Base-by-base conservation (phyloP, 92 coral and sea anemone genomes). In the Parazoanthus darwini region DNA sequence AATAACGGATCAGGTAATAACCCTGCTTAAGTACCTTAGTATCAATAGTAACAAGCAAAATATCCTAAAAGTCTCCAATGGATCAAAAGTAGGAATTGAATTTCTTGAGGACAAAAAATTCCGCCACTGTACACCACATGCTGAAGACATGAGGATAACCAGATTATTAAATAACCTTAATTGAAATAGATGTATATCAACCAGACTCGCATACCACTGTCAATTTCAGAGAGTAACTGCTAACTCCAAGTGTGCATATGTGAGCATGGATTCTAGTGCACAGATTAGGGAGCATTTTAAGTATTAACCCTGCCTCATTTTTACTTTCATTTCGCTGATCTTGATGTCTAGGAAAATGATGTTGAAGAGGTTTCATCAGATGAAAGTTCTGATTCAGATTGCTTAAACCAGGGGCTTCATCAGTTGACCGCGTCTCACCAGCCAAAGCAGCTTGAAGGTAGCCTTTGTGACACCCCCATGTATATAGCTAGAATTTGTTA, bases 361-460 rank as follows among this genome's bases (percentile, higher is more conserved):
- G 48, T 35, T 74, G 79, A 74, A 37, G 79, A 74, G 79, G 79
- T 74, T 5, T 74, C 33, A 74, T 35, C 79, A 74, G 79, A 74
- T 74, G 79, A 74, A 74, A 74, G 79, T 74, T 74, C 79, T 74
- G 79, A 74, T 74, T 74, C 79, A 13, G 79, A 74, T 74, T 74
- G 46, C 43, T 43, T 74, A 74, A 35, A 74, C 79, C 79, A 74
- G 79, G 79, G 79, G 48, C 79, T 74, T 29, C 79, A 35, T 74
- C 79, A 74, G 79, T 74, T 74, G 79, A 74, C 79, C 79, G 35
- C 42, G 79, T 74, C 79, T 74, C 42, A 35, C 80, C 80, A 76
- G 80, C 54, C 80, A 76, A 76, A 76, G 48, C 80, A 76, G 54
- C 80, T 76, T 76, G 80, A 76, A 76, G 80, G 80, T 76, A 39